Conservation (phyloP, 2,888 invertebrate genomes). For the Aromia moschata region DNA sequence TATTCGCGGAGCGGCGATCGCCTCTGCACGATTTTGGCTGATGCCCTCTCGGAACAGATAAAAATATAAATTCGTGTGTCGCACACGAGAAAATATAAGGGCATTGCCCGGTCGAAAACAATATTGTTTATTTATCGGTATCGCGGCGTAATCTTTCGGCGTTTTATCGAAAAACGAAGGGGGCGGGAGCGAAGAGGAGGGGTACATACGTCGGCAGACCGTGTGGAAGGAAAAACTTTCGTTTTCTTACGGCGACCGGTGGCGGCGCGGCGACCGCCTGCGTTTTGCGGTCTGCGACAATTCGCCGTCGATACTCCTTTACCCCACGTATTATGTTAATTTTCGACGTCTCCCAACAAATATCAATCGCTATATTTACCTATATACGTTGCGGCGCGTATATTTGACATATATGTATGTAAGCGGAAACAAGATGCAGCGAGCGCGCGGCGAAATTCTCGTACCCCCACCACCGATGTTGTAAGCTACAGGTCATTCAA, state of each 20-base stretch:
- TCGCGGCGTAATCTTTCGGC: neutral
- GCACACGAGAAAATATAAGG: neutral
- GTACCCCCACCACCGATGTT: slow-evolving; percentile 51
- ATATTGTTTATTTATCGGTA: neutral
- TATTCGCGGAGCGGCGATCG: neutral
- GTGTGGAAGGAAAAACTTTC: neutral
- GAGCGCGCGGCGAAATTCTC: slow-evolving; percentile 61
- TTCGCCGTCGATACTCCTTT: neutral
- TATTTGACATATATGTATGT: slow-evolving; percentile 52
- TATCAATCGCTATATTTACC: slow-evolving; percentile 31
- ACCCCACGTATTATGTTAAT: slow-evolving; percentile 1
- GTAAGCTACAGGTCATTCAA: slow-evolving; percentile 63
- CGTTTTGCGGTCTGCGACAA: neutral
- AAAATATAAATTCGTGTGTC: neutral
- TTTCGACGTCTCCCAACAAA: slow-evolving; percentile 12
- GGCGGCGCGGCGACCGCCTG: neutral
- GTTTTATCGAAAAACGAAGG: slow-evolving; percentile 4
- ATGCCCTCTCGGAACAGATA: slow-evolving; percentile 1
- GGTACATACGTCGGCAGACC: neutral
- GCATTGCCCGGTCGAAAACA: neutral
- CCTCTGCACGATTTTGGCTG: slow-evolving; percentile 13
- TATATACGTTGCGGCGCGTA: slow-evolving; percentile 36
- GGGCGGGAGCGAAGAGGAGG: neutral
- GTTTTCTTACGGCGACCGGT: neutral
- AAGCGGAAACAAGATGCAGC: slow-evolving; percentile 63